phyloP scores from a whole-genome alignment of 2,888 invertebrate species.

The Drosophila barbarae region DNA sequence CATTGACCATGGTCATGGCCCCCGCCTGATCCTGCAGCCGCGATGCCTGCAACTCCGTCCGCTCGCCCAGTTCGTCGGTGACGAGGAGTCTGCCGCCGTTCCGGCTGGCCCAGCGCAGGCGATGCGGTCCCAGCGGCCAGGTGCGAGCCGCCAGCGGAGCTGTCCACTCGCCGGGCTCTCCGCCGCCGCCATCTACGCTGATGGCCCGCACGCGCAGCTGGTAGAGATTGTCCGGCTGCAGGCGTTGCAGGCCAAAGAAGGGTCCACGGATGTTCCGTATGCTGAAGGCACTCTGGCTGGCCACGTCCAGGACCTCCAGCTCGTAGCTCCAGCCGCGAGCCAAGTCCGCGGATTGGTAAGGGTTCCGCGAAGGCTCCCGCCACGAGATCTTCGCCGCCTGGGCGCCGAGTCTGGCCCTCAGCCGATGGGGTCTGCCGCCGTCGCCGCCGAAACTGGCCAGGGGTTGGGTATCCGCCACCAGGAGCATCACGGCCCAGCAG shows the following conservation, averaged over 20 bases:
- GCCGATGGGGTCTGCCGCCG: slow-evolving; percentile 87
- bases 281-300: slow-evolving; percentile 74
- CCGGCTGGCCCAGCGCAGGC: slow-evolving; percentile 82
- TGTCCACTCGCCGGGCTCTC: slow-evolving; percentile 61
- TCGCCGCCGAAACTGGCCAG: slow-evolving; percentile 84
- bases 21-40: slow-evolving; percentile 32
- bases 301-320: slow-evolving; percentile 77
- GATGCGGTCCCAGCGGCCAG: slow-evolving; percentile 72
- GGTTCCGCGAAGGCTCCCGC: slow-evolving; percentile 86
- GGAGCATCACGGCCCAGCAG: slow-evolving; percentile 19
- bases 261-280: slow-evolving; percentile 81
- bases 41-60: slow-evolving; percentile 64
- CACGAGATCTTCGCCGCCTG: slow-evolving; percentile 89
- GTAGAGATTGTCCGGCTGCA: slow-evolving; percentile 89
- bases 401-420: slow-evolving; percentile 90
- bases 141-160: slow-evolving; percentile 55
- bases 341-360: slow-evolving; percentile 81
- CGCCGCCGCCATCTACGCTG: slow-evolving; percentile 68
- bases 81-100: slow-evolving; percentile 85
- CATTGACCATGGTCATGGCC: slow-evolving; percentile 81
- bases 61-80: slow-evolving; percentile 90
- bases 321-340: slow-evolving; percentile 80
- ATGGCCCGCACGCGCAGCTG: slow-evolving; percentile 87
- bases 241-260: slow-evolving; percentile 84
- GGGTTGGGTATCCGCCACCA: slow-evolving; percentile 81